phyloP scores from a whole-genome alignment of 2,888 invertebrate genomes.

The Schizotus pectinicornis region DNA sequence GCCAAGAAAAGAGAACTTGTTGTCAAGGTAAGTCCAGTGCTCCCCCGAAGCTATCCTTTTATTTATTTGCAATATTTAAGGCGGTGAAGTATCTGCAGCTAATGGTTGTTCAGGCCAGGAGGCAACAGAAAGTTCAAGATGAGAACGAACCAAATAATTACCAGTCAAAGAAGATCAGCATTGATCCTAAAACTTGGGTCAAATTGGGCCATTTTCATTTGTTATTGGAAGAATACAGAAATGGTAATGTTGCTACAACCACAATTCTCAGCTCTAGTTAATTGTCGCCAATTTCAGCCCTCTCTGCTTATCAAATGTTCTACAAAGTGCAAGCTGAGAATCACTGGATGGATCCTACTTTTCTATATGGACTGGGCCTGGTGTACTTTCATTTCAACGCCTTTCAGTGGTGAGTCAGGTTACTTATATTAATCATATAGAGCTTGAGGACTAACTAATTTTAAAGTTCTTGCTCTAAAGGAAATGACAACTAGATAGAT shows the following conservation, averaged over 20 bases:
- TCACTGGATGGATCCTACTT: slow-evolving; percentile 89
- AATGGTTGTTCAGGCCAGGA: slow-evolving; percentile 81
- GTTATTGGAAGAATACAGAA: slow-evolving; percentile 89
- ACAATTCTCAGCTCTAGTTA: slow-evolving; percentile 1
- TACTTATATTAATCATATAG: no score
- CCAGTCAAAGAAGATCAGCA: slow-evolving; percentile 70
- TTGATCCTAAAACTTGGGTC: slow-evolving; percentile 90
- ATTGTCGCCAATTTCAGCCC: slow-evolving; percentile 66
- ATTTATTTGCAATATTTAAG: slow-evolving; percentile 51
- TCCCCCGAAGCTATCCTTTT: slow-evolving; percentile 1
- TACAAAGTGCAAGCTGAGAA: slow-evolving; percentile 74
- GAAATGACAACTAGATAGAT: no score
- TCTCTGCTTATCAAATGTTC: slow-evolving; percentile 97
- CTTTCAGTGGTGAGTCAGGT: slow-evolving; percentile 87
- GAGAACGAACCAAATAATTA: slow-evolving; percentile 52
- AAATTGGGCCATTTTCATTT: slow-evolving; percentile 96
- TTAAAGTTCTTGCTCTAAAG: no score
- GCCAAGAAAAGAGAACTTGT: slow-evolving; percentile 80
- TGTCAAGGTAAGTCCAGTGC: slow-evolving; percentile 67
- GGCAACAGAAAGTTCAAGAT: slow-evolving; percentile 60
- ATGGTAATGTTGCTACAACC: slow-evolving; percentile 70
- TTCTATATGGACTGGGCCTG: slow-evolving; percentile 92
- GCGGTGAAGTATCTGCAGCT: slow-evolving; percentile 86
- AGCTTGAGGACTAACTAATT: no score
- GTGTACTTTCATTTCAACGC: slow-evolving; percentile 97